Evolutionary conservation across 2,888 invertebrate species (phyloP).

Genomic region (Diloba caeruleocephala): DNA sequence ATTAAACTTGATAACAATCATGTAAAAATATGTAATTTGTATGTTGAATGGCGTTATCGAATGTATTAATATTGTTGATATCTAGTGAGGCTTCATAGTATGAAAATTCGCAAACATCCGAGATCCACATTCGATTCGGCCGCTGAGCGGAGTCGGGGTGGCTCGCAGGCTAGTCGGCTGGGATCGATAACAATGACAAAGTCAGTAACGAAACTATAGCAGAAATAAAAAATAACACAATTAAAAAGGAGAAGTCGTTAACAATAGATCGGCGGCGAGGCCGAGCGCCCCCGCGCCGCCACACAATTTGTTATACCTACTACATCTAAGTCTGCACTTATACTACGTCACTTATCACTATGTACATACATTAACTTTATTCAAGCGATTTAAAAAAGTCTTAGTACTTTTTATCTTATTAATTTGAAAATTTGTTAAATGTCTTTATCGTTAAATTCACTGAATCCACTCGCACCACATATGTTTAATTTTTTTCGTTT

Average conservation of each 20-base stretch:
- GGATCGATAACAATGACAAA: slow-evolving; percentile 56
- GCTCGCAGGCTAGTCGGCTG: slow-evolving; percentile 25
- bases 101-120: slow-evolving; percentile 45
- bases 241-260: slow-evolving; percentile 62
- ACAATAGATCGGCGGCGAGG: slow-evolving; percentile 59
- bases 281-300: slow-evolving; percentile 62
- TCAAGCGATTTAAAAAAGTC: slow-evolving; percentile 87
- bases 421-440: slow-evolving; percentile 89
- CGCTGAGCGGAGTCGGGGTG: slow-evolving; percentile 25
- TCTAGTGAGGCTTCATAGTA: slow-evolving; percentile 45
- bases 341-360: slow-evolving; percentile 82
- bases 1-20: slow-evolving; percentile 46
- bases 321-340: slow-evolving; percentile 87
- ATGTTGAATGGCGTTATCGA: slow-evolving; percentile 43
- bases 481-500: slow-evolving; percentile 66
- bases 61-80: slow-evolving; percentile 48
- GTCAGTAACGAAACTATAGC: slow-evolving; percentile 72
- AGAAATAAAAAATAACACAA: slow-evolving; percentile 70
- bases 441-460: slow-evolving; percentile 85
- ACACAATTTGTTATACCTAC: slow-evolving; percentile 88
- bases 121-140: slow-evolving; percentile 45
- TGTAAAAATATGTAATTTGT: slow-evolving; percentile 45
- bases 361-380: slow-evolving; percentile 86
- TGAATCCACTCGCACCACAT: slow-evolving; percentile 85
- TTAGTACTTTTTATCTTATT: slow-evolving; percentile 87